Base-by-base conservation (phyloP, 1,140 invertebrate species). In the Eriocheir sinensis region DNA sequence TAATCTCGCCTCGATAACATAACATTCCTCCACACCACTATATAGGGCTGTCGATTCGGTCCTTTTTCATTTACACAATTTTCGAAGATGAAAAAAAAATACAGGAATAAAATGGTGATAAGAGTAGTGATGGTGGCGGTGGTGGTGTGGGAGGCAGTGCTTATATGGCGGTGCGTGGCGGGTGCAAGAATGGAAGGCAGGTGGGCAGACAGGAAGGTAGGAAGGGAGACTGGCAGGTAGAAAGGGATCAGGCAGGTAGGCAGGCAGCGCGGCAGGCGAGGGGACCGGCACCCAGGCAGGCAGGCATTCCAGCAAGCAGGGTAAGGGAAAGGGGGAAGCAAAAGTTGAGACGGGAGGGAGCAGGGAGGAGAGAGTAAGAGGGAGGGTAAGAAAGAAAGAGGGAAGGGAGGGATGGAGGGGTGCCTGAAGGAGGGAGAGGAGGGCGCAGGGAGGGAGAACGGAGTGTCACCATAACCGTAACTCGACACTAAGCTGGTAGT, bases 401-500 rank as follows among this genome's bases (percentile, higher is more conserved):
- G 36, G 41, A 34, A 15, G 81, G 80, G n/a, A 38, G 48, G 81
- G 80, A 36, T 40, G 38, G 92, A 40, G 32, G 90, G 9, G 44
- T 17, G 53, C 15, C 36, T 40, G 60, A 15, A n/a, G 32, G 44
- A n/a, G n/a, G 40, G 6, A 15, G 9, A 30, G 30, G 80, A 8
- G 48, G 41, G 32, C 32, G 48, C 9, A 30, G 34, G 44, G 38
- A 53, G 12, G 60, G 44, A 40, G 36, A 32, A 44, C 44, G n/a
- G 36, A 53, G 85, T 86, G 92, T 60, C 83, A 93, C 85, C 92
- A 94, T 94, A 79, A 94, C 86, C 86, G 53, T 94, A 94, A 94
- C 86, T 94, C 88, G 85, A 81, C 53, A 94, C 88, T 94, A 94
- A 94, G 93, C 93, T 81, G 93, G 93, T 81, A 94, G 53, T 94